Evolutionary conservation across 2,888 invertebrate genomes (phyloP).

Genomic region (Octodonta nipae): DNA sequence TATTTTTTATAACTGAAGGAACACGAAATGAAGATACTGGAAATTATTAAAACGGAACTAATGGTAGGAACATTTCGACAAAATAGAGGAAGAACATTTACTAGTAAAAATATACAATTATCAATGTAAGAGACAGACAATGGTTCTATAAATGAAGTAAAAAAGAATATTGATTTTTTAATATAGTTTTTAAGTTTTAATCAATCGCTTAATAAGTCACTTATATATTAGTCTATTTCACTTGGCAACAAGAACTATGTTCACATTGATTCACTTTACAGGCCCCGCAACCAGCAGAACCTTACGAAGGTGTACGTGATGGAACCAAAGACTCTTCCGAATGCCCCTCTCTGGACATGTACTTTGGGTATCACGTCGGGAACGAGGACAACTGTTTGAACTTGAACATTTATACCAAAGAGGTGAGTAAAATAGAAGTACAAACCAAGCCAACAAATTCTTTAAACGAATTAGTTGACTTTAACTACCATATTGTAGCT

Average conservation of each 20-base stretch:
- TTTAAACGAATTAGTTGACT: too few relatives aligned
- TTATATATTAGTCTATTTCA: background rate
- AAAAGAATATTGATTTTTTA: too few relatives aligned
- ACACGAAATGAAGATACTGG: too few relatives aligned
- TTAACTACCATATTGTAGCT: too few relatives aligned
- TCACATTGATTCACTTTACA: slow-evolving; percentile 17
- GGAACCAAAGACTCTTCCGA: slow-evolving; percentile 28
- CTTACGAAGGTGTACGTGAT: slow-evolving; percentile 29
- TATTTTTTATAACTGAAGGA: too few relatives aligned
- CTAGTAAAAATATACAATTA: too few relatives aligned
- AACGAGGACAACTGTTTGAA: slow-evolving; percentile 41
- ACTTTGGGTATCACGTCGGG: slow-evolving; percentile 32
- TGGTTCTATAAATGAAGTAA: background rate
- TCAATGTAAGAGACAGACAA: too few relatives aligned
- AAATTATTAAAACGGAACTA: too few relatives aligned
- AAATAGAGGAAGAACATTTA: too few relatives aligned
- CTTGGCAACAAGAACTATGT: background rate
- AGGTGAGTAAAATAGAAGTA: slow-evolving; percentile 19
- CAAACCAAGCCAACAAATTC: background rate
- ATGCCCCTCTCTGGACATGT: slow-evolving; percentile 23
- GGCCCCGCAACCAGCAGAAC: slow-evolving; percentile 30
- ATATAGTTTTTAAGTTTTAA: background rate
- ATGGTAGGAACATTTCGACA: too few relatives aligned
- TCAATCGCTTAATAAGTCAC: background rate
- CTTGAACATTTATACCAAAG: slow-evolving; percentile 37